Evolutionary conservation across 2,797 vertebrate species (phyloP).

Genomic region (Coranthus polyacanthus): DNA sequence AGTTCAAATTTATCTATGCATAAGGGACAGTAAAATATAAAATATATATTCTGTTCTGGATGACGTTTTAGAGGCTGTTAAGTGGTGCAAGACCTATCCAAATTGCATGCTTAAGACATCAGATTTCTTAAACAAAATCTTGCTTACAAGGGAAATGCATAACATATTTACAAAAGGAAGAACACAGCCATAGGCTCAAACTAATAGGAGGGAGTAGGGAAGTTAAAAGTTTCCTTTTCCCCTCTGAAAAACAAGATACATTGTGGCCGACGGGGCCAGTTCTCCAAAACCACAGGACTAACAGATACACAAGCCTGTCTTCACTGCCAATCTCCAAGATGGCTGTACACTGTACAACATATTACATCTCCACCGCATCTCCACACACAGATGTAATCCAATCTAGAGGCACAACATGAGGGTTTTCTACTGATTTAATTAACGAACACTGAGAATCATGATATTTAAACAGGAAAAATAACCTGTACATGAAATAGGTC

Average conservation of each 20-base stretch:
- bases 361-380: conserved; percentile 41
- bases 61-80: conserved; percentile 73
- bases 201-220: conserved; percentile 75
- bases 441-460: conserved; percentile 47
- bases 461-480: conserved; percentile 21
- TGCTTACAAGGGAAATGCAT: conserved; percentile 83
- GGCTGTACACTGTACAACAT: conserved; percentile 73
- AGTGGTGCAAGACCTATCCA: conserved; percentile 78
- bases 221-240: conserved; percentile 65
- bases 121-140: conserved; percentile 99
- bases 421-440: conserved; percentile 46
- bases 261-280: conserved; percentile 76
- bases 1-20: conserved; percentile 71
- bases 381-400: conserved; percentile 38
- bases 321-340: conserved; percentile 74
- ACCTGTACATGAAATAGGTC: conserved; percentile 56
- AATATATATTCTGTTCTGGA: conserved; percentile 79
- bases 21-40: conserved; percentile 75
- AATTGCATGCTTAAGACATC: conserved; percentile 85
- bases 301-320: conserved; percentile 69
- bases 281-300: conserved; percentile 74
- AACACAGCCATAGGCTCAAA: conserved; percentile 93
- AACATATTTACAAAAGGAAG: conserved; percentile 90
- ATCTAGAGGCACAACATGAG: conserved; percentile 44
- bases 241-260: conserved; percentile 77